Evolutionary conservation across 2,113 vertebrate species (phyloP).

Genomic region (Menura novaehollandiae): DNA sequence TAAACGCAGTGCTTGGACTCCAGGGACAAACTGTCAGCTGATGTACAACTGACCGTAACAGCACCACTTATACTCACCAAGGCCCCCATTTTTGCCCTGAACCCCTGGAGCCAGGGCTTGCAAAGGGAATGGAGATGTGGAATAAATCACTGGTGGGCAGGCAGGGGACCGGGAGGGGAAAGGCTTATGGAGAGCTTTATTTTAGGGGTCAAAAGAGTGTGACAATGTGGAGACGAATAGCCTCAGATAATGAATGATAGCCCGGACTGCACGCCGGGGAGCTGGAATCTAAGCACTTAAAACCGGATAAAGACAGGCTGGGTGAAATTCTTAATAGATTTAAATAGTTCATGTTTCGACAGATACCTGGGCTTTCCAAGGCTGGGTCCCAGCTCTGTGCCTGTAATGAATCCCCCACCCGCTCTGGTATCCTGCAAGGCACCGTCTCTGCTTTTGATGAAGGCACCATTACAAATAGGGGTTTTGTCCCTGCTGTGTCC

Average conservation of each 20-base stretch:
- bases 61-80: background rate
- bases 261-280: constrained; percentile 42
- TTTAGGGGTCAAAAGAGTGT: constrained; percentile 66
- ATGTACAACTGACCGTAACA: background rate
- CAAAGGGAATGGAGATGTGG: background rate
- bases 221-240: constrained; percentile 64
- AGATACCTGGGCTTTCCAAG: constrained; percentile 68
- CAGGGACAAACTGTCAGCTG: background rate
- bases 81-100: background rate
- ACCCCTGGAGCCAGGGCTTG: background rate
- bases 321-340: constrained; percentile 76
- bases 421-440: constrained; percentile 8
- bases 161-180: background rate
- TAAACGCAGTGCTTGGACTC: background rate
- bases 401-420: constrained; percentile 61
- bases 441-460: constrained; percentile 46
- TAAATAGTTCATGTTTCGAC: constrained; percentile 74
- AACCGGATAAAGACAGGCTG: constrained; percentile 69
- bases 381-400: constrained; percentile 57
- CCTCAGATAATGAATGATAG: constrained; percentile 71
- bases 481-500: background rate
- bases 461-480: constrained; percentile 49
- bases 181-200: constrained; percentile 50
- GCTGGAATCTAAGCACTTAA: constrained; percentile 69
- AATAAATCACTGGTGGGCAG: constrained; percentile 3